Evolutionary conservation across 2,797 vertebrate genomes (phyloP), one percentile per base, ranked within the genome.

Genomic region (Netta rufina): DNA sequence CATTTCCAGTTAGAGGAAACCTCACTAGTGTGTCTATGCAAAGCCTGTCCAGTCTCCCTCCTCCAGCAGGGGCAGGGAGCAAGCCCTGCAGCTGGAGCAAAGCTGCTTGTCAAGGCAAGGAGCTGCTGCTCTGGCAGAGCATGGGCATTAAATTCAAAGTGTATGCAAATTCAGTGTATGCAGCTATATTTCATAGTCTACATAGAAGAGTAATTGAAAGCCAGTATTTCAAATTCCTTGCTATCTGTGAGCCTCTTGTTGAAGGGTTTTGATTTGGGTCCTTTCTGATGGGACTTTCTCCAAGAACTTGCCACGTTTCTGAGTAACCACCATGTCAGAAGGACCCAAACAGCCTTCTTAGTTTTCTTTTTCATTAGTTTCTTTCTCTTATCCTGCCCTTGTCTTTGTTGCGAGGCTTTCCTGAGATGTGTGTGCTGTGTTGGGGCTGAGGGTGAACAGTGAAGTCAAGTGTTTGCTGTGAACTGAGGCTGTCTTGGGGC

Each of bases 1-100:
- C 0, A 0, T 91, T 97, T 94, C 90, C 88, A 94, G 80, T 45
- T 47, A 56, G 47, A 93, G 58, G 51, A 70, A 93, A 73, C 47
- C 78, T 86, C 80, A 81, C 66, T 71, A 8, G 30, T 38, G 62
- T 28, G 84, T 62, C 78, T 92, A 51, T 0, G 24, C 77, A 89
- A 96, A 84, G 80, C 39, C 28, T 82, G 92, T 56, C n/a, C 83
- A 13, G 13, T 21, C 60, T 79, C 15, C 73, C 67, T 60, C 64
- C 61, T 60, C 1, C 17, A 30, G 17, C 33, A 18, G 45, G 22
- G 57, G 22, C n/a, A 1, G 30, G 1, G 28, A 67, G n/a, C 28
- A 16, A 79, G 33, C 11, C 16, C 62, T 0, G 0, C 39, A 62
- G 66, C 38, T 1, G 4, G 30, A 54, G 62, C 1, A 47, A 87